Evolutionary conservation across 2,113 vertebrate genomes (phyloP).

Genomic region (Phycodurus eques): DNA sequence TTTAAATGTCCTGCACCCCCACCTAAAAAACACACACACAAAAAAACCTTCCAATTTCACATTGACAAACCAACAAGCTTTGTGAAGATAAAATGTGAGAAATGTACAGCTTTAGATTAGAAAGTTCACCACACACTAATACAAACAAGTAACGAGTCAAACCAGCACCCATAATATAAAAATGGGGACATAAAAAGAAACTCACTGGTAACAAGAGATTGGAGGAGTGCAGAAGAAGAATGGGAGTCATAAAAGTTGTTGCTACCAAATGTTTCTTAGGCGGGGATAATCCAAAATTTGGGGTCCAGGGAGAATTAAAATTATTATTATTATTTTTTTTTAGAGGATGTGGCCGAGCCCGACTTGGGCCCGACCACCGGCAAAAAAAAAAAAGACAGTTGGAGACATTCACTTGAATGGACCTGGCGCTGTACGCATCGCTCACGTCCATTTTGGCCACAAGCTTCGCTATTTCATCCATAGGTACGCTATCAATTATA

Average conservation of each 20-base stretch:
- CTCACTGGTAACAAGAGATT: not conserved
- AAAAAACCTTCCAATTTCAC: constrained; percentile 12
- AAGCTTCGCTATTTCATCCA: too few relatives aligned
- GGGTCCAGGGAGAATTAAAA: too few relatives aligned
- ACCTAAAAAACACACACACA: not conserved
- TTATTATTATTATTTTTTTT: too few relatives aligned
- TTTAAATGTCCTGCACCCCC: not conserved
- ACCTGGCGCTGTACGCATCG: too few relatives aligned
- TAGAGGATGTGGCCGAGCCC: too few relatives aligned
- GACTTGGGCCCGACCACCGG: too few relatives aligned
- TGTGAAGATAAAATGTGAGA: constrained; percentile 23
- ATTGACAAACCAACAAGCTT: not conserved
- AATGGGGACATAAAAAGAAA: constrained; percentile 16
- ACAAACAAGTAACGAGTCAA: constrained; percentile 47
- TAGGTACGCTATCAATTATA: too few relatives aligned
- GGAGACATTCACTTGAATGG: too few relatives aligned
- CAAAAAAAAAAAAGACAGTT: too few relatives aligned
- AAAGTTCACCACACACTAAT: constrained; percentile 7
- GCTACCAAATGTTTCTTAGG: constrained; percentile 12
- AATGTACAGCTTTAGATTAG: constrained; percentile 11
- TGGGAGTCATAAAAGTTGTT: constrained; percentile 36
- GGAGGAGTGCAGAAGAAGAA: constrained; percentile 1
- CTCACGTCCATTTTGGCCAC: too few relatives aligned
- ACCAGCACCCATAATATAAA: constrained; percentile 44
- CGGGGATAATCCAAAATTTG: too few relatives aligned